Base-by-base conservation (phyloP, 2,888 invertebrate species). In the Falcaria lacertinaria region DNA sequence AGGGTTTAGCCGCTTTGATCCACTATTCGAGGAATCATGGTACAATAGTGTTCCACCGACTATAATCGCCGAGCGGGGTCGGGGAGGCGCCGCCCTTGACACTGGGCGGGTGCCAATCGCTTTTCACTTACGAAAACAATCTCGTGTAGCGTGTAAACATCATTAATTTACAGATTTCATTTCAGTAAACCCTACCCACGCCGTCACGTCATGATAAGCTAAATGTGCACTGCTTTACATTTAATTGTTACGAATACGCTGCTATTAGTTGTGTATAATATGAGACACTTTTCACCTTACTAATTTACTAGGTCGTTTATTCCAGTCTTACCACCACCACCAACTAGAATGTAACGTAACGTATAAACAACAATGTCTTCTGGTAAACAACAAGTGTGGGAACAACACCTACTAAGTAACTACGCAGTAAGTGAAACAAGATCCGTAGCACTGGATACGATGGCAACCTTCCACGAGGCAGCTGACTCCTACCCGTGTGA, bases 21-120 rank as follows among this genome's bases (percentile, higher is more conserved):
- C n/a, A n/a, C n/a, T n/a, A 47, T 53, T 52, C 41, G 53, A 59
- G 51, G 56, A 69, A 42, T 69, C 74, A 57, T 48, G 51, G 54
- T 65, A 65, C 45, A 56, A 50, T 69, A 70, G 73, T 47, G 22
- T 19, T 42, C 35, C 38, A 39, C 33, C 36, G 42, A 44, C 44
- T 45, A 48, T 50, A 56, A 44, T 54, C 52, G 59, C 52, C 48
- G 48, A 57, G 51, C 54, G 56, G 44, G 60, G 58, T 50, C 57
- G 54, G 63, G 54, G 59, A 60, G 69, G 67, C 61, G 69, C 60
- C 71, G 81, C 65, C 82, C 84, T 85, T 86, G 85, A 80, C 82
- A 79, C 72, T 77, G 73, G 60, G 52, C 50, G 64, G 61, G 60
- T 62, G 65, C 61, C 61, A 68, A 66, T 53, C 60, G 52, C 60